Evolutionary conservation across 2,888 invertebrate genomes (phyloP), one percentile per base, ranked within the genome.

Genomic region (Pristionchus japonicus): DNA sequence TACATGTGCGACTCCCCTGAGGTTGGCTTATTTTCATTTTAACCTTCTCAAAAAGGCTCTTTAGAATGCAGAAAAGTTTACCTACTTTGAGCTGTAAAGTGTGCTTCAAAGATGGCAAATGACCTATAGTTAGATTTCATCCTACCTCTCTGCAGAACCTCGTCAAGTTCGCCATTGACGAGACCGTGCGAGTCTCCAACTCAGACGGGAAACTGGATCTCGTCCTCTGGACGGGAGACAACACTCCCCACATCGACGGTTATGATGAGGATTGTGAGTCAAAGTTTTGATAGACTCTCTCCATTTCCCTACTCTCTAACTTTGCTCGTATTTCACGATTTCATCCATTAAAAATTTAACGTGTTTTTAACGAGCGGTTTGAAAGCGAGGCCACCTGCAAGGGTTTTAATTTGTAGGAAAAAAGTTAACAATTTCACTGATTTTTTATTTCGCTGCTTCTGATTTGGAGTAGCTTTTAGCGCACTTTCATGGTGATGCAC

Each of bases 221-320:
- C 64, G 89, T 94, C 20, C 89, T 94, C 31, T 94, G 93, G 93
- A 94, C 94, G n/a, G 94, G 94, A 7, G 94, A 94, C 87, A 93
- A 93, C 88, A 92, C 92, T 1, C 92, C 94, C 2, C 94, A 94
- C 83, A 90, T 93, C 31, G 92, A 93, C 1, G 89, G 89, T 70
- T 93, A 93, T 89, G 90, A 88, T 52, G 88, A 89, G 89, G 89
- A 92, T 61, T 90, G 93, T 93, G 70, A 88, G 90, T 64, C 3
- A 23, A 57, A 64, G n/a, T n/a, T n/a, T n/a, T n/a, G n/a, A n/a
- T n/a, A n/a, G n/a, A n/a, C n/a, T n/a, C n/a, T n/a, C n/a, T n/a
- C n/a, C n/a, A n/a, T n/a, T n/a, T n/a, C n/a, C n/a, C n/a, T n/a
- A n/a, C n/a, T n/a, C n/a, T n/a, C n/a, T n/a, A n/a, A n/a, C n/a